Evolutionary conservation across 1,140 invertebrate genomes (phyloP), one percentile per base, ranked within the genome.

Genomic region (Scaptomyza montana): DNA sequence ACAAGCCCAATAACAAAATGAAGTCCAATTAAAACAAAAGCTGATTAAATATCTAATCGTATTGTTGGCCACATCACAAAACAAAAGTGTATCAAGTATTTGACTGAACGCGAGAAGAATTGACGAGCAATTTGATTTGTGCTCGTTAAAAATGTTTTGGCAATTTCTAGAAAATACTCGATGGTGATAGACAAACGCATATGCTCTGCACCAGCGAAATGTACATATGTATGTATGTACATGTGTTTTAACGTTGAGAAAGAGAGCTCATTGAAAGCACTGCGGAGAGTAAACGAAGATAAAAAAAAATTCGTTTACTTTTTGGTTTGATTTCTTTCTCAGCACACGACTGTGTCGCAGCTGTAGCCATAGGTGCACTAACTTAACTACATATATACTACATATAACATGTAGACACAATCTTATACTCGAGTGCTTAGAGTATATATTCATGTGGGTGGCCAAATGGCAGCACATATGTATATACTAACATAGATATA

Each of bases 101-200:
- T 70, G 47, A 8, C 50, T 63, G 28, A 47, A 13, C 70, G 59
- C 43, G 41, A 68, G 25, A 55, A 53, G 43, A 69, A 53, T 54
- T 51, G 16, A 39, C 56, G 49, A 21, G 45, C 49, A 19, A 54
- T 69, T 73, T 53, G 65, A 45, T 69, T 63, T 69, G 28, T 63
- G 56, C 41, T 63, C 69, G 51, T 47, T 56, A 30, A 72, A 77
- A 70, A 84, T 74, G 69, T 12, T 82, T 81, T 70, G 28, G 81
- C 70, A 78, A 82, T 89, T 86, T 87, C 84, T 87, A 87, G 82
- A 87, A 87, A 55, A 78, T 47, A 41, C 72, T 3, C 55, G 45
- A 73, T 71, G 33, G 33, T 36, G 66, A 74, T 63, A 69, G 66
- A 64, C 66, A 74, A 70, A 74, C 54, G 30, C 72, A 70, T 70